phyloP scores from a whole-genome alignment of 2,113 vertebrate genomes.

The Colossoma macropomum region DNA sequence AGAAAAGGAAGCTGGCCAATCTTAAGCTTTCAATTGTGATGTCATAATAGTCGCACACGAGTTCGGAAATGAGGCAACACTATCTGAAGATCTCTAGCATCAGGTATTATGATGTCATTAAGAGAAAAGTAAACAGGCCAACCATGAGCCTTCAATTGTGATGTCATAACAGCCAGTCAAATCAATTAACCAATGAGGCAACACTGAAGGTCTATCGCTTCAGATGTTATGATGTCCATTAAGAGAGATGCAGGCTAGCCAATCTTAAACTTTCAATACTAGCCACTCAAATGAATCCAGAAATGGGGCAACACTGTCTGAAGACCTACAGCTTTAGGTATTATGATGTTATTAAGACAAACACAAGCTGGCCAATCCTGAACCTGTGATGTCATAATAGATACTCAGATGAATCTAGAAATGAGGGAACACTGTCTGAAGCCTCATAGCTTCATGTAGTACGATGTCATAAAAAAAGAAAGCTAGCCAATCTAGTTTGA shows the following conservation, averaged over 20 bases:
- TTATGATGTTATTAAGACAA: constrained; percentile 49
- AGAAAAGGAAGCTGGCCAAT: constrained; percentile 35
- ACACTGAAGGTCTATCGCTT: constrained; percentile 7
- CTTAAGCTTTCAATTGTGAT: constrained; percentile 28
- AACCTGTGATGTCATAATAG: neutral
- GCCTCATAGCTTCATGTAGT: constrained; percentile 11
- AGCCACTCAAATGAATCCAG: neutral
- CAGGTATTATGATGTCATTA: constrained; percentile 42
- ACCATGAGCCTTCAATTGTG: constrained; percentile 29
- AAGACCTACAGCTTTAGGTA: constrained; percentile 10
- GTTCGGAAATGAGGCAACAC: neutral
- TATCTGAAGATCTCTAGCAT: neutral
- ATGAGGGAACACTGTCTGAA: too few species aligned
- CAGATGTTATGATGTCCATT: constrained; percentile 35
- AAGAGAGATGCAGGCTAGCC: too few species aligned
- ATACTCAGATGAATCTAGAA: neutral
- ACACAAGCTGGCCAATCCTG: constrained; percentile 21
- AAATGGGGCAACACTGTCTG: too few species aligned
- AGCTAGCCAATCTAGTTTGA: too few species aligned
- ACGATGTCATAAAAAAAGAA: constrained; percentile 48
- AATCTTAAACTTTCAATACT: neutral
- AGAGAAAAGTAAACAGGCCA: constrained; percentile 29
- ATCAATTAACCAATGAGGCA: neutral
- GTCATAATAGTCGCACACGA: neutral
- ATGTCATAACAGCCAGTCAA: neutral